These are phyloP conservation scores for Stramonita haemastoma DNA, from an alignment of 2,888 invertebrate genomes.

Conservation along the genomic window DNA sequence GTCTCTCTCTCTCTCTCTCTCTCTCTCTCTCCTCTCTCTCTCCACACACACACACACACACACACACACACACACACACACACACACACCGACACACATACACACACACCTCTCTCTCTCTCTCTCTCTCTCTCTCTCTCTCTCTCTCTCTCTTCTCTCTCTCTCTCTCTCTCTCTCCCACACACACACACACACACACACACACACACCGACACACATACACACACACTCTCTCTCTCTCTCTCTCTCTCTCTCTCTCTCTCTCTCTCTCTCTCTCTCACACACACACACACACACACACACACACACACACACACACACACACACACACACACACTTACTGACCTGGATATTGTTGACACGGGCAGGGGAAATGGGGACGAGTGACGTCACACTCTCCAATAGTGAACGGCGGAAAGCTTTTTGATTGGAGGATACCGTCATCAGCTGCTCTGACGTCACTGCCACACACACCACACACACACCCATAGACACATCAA, in stretches of 20 bases:
- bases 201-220: too few species aligned
- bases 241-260: slow-evolving; percentile 32
- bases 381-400: slow-evolving; percentile 29
- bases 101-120: too few species aligned
- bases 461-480: slow-evolving; percentile 22
- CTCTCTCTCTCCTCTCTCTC: neutral
- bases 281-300: neutral
- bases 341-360: neutral
- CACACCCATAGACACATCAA: too few species aligned
- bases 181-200: too few species aligned
- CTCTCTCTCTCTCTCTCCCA: too few species aligned
- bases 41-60: too few species aligned
- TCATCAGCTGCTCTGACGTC: slow-evolving; percentile 12
- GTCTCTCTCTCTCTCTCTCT: neutral
- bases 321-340: neutral
- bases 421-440: slow-evolving; percentile 17
- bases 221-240: neutral
- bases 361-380: slow-evolving; percentile 12
- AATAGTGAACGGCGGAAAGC: slow-evolving; percentile 35
- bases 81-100: too few species aligned
- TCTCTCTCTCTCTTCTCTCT: too few species aligned
- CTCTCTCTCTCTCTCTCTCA: neutral
- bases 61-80: too few species aligned
- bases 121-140: too few species aligned
- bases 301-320: neutral